Base-by-base conservation (phyloP, 1,140 invertebrate species). In the Amyelois transitella region DNA sequence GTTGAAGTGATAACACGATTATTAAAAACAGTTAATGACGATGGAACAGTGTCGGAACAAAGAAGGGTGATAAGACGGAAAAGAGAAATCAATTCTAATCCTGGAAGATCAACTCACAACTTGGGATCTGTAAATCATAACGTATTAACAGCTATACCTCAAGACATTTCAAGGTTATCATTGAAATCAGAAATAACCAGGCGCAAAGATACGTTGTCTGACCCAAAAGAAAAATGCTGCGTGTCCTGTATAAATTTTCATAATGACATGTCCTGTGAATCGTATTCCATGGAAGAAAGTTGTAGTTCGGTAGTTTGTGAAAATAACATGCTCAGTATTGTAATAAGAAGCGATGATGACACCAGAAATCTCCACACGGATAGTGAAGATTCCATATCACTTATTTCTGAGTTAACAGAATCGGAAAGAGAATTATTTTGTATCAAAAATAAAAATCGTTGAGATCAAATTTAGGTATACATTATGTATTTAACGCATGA, bases 1-100 rank as follows among this genome's bases (percentile, higher is more conserved):
- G 51, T 72, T 25, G 64, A 79, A 57, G 62, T 77, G 64, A 73
- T 79, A 8, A 72, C 62, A 0, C 74, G 73, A 66, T 66, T 76
- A 38, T 54, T 66, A 32, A 66, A 70, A 55, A 57, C 64, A 3
- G 69, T 53, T 59, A 76, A 75, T 50, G 64, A 70, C 49, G 75
- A 81, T 50, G 78, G 78, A 4, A 69, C 75, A 5, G 45, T 77
- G 2, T 65, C 32, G 49, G 73, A 79, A 59, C 64, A 69, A 43
- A 72, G 64, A 20, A 79, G 72, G 54, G 60, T 75, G 6, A 69
- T 81, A 43, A 75, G 66, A 59, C 64, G 69, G 14, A 70, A 68
- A 51, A 70, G 60, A 24, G 68, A 76, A 66, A 45, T 66, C 18
- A 14, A 14, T 38, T 14, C 32, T 38, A 38, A 38, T 4, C 0